These are phyloP conservation scores for Drosophila quadrilineata DNA, from an alignment of 1,140 invertebrate species.

Conservation along the genomic window DNA sequence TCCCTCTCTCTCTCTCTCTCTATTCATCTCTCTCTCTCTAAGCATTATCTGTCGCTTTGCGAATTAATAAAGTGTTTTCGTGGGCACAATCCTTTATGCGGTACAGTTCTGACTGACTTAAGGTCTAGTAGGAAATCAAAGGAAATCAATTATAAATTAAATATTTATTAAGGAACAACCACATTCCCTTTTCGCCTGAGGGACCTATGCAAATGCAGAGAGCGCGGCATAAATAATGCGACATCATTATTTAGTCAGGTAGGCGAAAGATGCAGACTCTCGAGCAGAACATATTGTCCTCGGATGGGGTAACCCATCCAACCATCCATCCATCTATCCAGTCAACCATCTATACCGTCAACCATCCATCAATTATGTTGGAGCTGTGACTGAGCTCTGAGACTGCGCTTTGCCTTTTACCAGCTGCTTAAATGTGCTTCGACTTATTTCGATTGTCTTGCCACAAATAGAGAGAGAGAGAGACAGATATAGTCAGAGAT, in stretches of 20 bases:
- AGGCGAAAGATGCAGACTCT: slow-evolving; percentile 45
- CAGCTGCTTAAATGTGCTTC: slow-evolving; percentile 44
- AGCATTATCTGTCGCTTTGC: slow-evolving; percentile 35
- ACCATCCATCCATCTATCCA: slow-evolving; percentile 20
- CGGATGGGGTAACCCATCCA: slow-evolving; percentile 1
- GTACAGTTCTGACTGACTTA: too few species aligned
- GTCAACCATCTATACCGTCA: too few species aligned
- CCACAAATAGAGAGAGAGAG: too few species aligned
- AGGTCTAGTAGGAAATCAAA: slow-evolving; percentile 11
- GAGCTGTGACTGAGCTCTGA: slow-evolving; percentile 29
- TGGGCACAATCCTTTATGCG: slow-evolving; percentile 80
- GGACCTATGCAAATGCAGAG: slow-evolving; percentile 61
- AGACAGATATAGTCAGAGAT: too few species aligned
- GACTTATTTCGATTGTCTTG: slow-evolving; percentile 63
- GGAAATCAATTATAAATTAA: slow-evolving; percentile 79
- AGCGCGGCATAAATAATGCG: slow-evolving; percentile 73
- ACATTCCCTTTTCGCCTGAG: slow-evolving; percentile 18
- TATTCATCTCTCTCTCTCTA: background rate
- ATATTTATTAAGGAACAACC: slow-evolving; percentile 78
- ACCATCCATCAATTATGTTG: slow-evolving; percentile 77
- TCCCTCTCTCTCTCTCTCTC: slow-evolving; percentile 26
- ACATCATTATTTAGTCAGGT: slow-evolving; percentile 77
- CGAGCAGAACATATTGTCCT: slow-evolving; percentile 12
- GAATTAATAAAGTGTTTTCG: slow-evolving; percentile 81
- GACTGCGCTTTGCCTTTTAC: slow-evolving; percentile 27